Base-by-base conservation (phyloP, 2,113 vertebrate genomes). In the Burhinus oedicnemus region DNA sequence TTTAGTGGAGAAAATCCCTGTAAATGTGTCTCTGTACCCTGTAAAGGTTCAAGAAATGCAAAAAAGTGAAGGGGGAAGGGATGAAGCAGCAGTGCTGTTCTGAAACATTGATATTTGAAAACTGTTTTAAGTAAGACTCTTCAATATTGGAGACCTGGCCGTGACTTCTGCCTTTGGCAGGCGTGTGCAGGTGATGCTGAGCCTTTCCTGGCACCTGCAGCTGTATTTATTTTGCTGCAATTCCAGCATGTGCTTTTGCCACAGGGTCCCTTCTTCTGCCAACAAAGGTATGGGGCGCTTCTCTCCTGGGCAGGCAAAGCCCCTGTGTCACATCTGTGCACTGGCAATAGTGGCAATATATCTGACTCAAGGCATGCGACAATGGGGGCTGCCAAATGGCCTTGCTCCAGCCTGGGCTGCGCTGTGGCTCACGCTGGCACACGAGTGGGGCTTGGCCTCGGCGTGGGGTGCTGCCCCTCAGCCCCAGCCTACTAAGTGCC, bases 321-420 rank as follows among this genome's bases (percentile, higher is more conserved):
- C 21, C n/a, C 40, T 1, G 0, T 2, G 11, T 25, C 5, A 0
- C 2, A 6, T 5, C 22, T 22, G 17, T 7, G 25, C 29, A 27
- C 21, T 1, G 27, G 42, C 21, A 32, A 16, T 4, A 51, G 3
- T 1, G 44, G 16, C 36, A 8, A 4, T 10, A 20, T 34, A 57
- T 30, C 44, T 40, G 16, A 32, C 7, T 18, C 38, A 1, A 15
- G 47, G 40, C 34, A 1, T 5, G 40, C 2, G 40, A 21, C 21
- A 64, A 1, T 1, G 6, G 26, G 34, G 23, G 7, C 36, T 65
- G 51, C 15, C 29, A 40, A 40, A 15, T 20, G 55, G 38, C 38
- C 30, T 11, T 16, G 64, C 55, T 78, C 17, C 55, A 42, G 44
- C 29, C n/a, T 11, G 57, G 49, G 32, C 40, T 87, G 42, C 1